These are phyloP conservation scores for Lycodopsis pacificus DNA, from an alignment of 2,797 vertebrate species.

Conservation along the genomic window DNA sequence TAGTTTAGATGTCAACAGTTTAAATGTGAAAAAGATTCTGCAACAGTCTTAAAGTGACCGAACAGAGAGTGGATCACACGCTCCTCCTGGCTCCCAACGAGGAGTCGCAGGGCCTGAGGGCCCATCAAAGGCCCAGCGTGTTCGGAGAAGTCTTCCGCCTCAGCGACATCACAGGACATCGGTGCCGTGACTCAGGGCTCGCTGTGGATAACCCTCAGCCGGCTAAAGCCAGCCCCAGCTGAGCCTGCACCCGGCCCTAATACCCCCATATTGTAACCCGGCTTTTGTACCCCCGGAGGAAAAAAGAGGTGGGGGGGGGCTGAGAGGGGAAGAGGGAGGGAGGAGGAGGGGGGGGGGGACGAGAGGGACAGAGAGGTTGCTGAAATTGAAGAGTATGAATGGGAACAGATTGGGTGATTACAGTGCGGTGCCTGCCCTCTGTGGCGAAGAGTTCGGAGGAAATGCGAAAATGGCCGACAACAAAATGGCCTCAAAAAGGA, in stretches of 20 bases:
- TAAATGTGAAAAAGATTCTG: background rate
- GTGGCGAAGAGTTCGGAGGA: constrained; percentile 71
- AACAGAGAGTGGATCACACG: constrained; percentile 55
- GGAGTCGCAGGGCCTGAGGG: constrained; percentile 67
- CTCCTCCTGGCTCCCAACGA: constrained; percentile 57
- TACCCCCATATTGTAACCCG: constrained; percentile 81
- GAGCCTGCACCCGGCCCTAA: constrained; percentile 81
- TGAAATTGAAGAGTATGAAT: constrained; percentile 81
- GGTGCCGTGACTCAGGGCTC: constrained; percentile 74
- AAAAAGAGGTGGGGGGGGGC: constrained; percentile 57
- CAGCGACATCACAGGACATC: constrained; percentile 84
- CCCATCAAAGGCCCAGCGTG: constrained; percentile 79
- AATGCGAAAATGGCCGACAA: constrained; percentile 81
- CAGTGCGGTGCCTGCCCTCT: constrained; percentile 75
- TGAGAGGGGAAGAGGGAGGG: constrained; percentile 50
- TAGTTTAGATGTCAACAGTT: too few species aligned
- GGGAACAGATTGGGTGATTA: constrained; percentile 84
- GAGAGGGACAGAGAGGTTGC: constrained; percentile 55
- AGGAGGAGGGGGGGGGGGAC: constrained; percentile 36
- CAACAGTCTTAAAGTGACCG: constrained; percentile 42
- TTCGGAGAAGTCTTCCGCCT: constrained; percentile 84
- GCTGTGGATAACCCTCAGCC: constrained; percentile 80
- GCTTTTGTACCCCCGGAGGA: constrained; percentile 78
- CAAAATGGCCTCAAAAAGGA: constrained; percentile 79
- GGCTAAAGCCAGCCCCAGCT: constrained; percentile 81